Conservation (phyloP, 2,113 vertebrate genomes). For the Tragelaphus scriptus region DNA sequence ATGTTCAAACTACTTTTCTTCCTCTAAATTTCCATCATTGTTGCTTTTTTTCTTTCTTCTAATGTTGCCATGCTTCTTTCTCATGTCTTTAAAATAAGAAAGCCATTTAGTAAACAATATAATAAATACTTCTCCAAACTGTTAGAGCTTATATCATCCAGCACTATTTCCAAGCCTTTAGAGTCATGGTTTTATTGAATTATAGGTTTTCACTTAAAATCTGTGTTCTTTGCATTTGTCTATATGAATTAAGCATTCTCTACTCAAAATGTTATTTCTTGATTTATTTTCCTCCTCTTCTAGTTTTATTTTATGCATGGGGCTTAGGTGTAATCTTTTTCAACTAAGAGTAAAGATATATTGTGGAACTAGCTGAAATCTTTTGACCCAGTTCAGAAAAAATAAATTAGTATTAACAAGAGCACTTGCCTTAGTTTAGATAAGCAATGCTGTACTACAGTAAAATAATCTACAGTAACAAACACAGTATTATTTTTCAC, state of each 20-base stretch:
- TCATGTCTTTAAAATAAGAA: conserved; percentile 32
- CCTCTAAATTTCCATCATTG: conserved; percentile 25
- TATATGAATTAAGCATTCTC: conserved; percentile 8
- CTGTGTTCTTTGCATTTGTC: not conserved
- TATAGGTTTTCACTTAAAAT: not conserved
- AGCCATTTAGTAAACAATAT: not conserved
- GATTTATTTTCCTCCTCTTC: not conserved
- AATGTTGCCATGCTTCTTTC: conserved; percentile 1
- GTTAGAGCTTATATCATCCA: not conserved
- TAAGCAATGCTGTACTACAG: not conserved
- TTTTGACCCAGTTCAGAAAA: not conserved
- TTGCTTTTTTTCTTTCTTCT: not conserved
- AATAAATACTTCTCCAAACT: conserved; percentile 11
- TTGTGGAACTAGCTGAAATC: not conserved
- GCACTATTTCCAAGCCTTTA: not conserved
- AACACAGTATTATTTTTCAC: not conserved
- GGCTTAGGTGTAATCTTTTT: not conserved
- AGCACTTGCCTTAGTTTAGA: not conserved
- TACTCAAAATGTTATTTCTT: not conserved
- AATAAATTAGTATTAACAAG: not conserved
- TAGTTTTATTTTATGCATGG: not conserved
- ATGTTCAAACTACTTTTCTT: conserved; percentile 10
- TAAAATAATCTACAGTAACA: not conserved
- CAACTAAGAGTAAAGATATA: not conserved
- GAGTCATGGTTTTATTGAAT: not conserved